phyloP scores from a whole-genome alignment of 2,888 invertebrate genomes.

The Spilarctia lutea region DNA sequence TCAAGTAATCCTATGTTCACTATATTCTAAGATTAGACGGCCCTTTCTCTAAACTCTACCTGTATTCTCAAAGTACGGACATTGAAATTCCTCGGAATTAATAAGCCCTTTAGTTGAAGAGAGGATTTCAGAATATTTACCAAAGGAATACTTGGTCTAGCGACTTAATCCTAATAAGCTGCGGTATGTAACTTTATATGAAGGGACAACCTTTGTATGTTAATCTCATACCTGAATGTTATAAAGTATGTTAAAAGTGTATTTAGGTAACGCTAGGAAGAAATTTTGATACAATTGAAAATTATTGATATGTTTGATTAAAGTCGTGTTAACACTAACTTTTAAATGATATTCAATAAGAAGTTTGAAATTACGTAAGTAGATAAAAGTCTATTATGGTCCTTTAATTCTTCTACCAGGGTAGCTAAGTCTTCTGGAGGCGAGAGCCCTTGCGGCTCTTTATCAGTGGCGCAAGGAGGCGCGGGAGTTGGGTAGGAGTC shows the following conservation, averaged over 20 bases:
- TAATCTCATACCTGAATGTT: slow-evolving; percentile 15
- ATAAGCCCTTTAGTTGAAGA: slow-evolving; percentile 70
- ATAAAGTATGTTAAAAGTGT: slow-evolving; percentile 1
- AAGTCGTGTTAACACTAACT: not conserved
- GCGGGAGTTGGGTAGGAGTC: no score
- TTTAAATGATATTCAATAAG: no score
- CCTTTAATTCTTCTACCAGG: no score
- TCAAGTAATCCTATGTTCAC: slow-evolving; percentile 63
- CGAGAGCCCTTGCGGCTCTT: no score
- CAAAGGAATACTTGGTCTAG: slow-evolving; percentile 65
- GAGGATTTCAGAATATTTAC: slow-evolving; percentile 69
- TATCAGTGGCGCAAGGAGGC: no score
- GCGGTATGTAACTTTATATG: slow-evolving; percentile 42
- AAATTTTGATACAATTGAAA: not conserved
- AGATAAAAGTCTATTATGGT: no score
- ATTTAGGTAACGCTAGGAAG: not conserved
- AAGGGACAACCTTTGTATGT: slow-evolving; percentile 33
- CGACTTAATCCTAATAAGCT: slow-evolving; percentile 57
- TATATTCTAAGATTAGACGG: slow-evolving; percentile 57
- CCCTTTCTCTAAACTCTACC: slow-evolving; percentile 70
- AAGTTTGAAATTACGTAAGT: no score
- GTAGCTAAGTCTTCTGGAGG: no score
- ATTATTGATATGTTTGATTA: not conserved
- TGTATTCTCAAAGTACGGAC: slow-evolving; percentile 68
- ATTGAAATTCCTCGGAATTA: slow-evolving; percentile 74